Evolutionary conservation across 2,797 vertebrate species (phyloP), one percentile per base, ranked within the genome.

Genomic region (Sciurus vulgaris): DNA sequence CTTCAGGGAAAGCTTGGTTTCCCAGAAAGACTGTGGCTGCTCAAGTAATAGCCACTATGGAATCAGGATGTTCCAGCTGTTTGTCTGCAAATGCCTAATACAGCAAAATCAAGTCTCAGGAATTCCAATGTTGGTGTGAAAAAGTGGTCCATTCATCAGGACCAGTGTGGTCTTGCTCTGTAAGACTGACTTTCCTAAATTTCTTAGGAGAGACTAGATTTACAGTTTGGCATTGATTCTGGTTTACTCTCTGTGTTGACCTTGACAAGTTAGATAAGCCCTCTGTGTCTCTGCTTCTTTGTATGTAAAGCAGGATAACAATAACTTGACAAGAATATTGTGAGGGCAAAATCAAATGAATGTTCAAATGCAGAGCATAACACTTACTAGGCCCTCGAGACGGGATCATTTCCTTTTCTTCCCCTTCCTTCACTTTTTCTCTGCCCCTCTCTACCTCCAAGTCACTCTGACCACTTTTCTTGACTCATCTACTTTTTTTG

Each of bases 201-300:
- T 90, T 90, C 67, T n/a, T 78, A 4, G 24, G 49, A 95, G 9
- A 93, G 51, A 83, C 63, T 84, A 67, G 28, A 70, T 77, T 86
- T 87, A 59, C 13, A 90, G 18, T 61, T 69, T 85, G 47, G 15
- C 61, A 72, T 65, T 14, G 47, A 94, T 90, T 86, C 54, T 92
- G 7, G 33, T 70, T 93, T 91, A 87, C 28, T 67, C 44, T 89
- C 38, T 84, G 3, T 67, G 18, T 76, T 93, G 93, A 91, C 89
- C 79, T 89, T 83, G 72, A 67, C 18, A 82, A 79, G 18, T 76
- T 93, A 63, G 17, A 78, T 74, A 87, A 96, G 56, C 51, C 47
- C 18, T 67, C 15, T 88, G 30, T 91, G 74, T 5, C 61, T 92
- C 72, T 76, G 9, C 85, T 79, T 76, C 41, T 26, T 93, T 73